These are phyloP conservation scores for Cephalopholis sonnerati DNA, from an alignment of 2,113 vertebrate genomes.

Conservation along the genomic window DNA sequence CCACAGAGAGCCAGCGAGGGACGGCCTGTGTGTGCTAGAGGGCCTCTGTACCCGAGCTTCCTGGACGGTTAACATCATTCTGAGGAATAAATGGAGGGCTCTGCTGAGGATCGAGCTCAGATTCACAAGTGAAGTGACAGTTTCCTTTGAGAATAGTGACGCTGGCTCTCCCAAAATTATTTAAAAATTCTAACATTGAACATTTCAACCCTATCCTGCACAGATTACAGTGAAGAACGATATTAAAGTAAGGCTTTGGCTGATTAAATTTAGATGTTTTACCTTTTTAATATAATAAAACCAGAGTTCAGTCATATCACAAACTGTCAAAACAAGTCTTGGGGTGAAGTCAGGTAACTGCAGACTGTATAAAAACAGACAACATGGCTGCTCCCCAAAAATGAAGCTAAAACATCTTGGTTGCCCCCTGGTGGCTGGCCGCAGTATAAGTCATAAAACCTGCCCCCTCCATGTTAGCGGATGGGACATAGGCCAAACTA, in stretches of 20 bases:
- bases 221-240: not conserved
- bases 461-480: too few species aligned
- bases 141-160: not conserved
- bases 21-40: slow-evolving; percentile 45
- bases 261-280: not conserved
- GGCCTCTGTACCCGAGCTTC: slow-evolving; percentile 44
- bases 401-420: too few species aligned
- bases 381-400: too few species aligned
- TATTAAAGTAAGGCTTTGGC: not conserved
- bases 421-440: too few species aligned
- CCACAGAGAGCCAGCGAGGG: slow-evolving; percentile 56
- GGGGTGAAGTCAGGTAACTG: too few species aligned
- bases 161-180: not conserved
- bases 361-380: too few species aligned
- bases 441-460: too few species aligned
- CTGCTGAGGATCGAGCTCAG: slow-evolving; percentile 38
- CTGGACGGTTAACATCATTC: slow-evolving; percentile 58
- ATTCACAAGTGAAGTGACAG: not conserved
- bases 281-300: not conserved
- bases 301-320: not conserved
- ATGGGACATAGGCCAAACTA: too few species aligned
- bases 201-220: not conserved
- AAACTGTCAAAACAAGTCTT: not conserved
- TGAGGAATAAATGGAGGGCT: slow-evolving; percentile 34
- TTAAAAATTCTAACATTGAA: too few species aligned